phyloP scores from a whole-genome alignment of 2,888 invertebrate genomes.

The Drosophila emarginata region DNA sequence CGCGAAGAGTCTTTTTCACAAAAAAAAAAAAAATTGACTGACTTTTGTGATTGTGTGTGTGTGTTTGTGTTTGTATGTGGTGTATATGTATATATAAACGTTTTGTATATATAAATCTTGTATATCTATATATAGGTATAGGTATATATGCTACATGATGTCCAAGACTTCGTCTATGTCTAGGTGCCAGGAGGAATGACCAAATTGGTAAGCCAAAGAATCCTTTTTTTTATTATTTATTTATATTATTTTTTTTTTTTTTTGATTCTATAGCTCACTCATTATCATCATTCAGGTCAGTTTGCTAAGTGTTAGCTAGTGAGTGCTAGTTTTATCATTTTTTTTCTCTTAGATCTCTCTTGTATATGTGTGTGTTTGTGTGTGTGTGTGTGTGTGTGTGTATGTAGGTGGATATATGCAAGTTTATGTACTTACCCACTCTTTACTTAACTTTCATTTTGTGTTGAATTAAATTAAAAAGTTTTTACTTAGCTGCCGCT shows the following conservation, averaged over 20 bases:
- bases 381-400: neutral
- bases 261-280: neutral
- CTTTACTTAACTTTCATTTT: slow-evolving; percentile 11
- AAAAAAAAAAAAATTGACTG: slow-evolving; percentile 73
- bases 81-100: slow-evolving; percentile 45
- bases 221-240: too few species aligned
- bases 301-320: slow-evolving; percentile 40
- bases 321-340: slow-evolving; percentile 52
- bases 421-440: slow-evolving; percentile 9
- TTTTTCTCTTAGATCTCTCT: neutral
- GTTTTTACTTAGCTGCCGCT: slow-evolving; percentile 60
- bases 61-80: slow-evolving; percentile 17
- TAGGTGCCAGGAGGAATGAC: slow-evolving; percentile 42
- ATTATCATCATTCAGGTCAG: neutral
- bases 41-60: slow-evolving; percentile 54
- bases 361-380: neutral
- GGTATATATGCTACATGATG: slow-evolving; percentile 61
- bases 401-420: neutral
- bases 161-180: slow-evolving; percentile 40
- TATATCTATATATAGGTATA: neutral
- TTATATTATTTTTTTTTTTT: too few species aligned
- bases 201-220: neutral
- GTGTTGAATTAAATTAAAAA: slow-evolving; percentile 23
- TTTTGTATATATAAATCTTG: slow-evolving; percentile 49
- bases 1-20: slow-evolving; percentile 58